phyloP scores from a whole-genome alignment of 2,797 vertebrate genomes.

The Podargus strigoides region DNA sequence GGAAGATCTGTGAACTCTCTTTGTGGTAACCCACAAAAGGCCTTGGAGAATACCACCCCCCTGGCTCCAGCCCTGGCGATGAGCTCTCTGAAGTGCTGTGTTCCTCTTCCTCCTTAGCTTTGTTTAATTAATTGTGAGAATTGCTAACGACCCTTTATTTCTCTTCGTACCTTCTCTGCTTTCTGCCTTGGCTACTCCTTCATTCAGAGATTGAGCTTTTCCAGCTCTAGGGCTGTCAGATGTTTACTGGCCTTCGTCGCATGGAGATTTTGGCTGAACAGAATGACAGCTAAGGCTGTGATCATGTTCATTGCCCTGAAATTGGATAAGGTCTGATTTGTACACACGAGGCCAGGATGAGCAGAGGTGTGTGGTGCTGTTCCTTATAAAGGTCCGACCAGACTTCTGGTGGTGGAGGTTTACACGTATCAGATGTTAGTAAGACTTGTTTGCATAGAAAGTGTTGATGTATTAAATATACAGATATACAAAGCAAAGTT shows the following conservation, averaged over 20 bases:
- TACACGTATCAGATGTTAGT: not conserved
- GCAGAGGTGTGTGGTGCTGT: not conserved
- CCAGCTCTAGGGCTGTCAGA: not conserved
- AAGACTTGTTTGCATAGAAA: not conserved
- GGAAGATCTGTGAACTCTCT: conserved; percentile 61
- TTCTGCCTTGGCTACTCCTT: not conserved
- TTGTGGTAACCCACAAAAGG: conserved; percentile 74
- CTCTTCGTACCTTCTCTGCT: not conserved
- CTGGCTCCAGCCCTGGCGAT: not conserved
- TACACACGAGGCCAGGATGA: not conserved
- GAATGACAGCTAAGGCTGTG: not conserved
- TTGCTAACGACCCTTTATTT: conserved; percentile 54
- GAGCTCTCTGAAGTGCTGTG: conserved; percentile 30
- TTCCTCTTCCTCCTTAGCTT: conserved; percentile 41
- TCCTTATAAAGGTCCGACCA: not conserved
- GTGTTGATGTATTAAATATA: not conserved
- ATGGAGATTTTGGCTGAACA: not conserved
- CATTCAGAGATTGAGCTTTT: not conserved
- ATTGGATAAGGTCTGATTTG: not conserved
- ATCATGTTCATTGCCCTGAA: not conserved
- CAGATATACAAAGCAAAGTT: not conserved
- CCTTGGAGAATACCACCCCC: conserved; percentile 48
- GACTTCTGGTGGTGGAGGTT: not conserved
- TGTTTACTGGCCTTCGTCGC: not conserved
- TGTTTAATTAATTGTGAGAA: conserved; percentile 76